Evolutionary conservation across 2,797 vertebrate genomes (phyloP), one percentile per base, ranked within the genome.

Genomic region (Tarsius wallacei): DNA sequence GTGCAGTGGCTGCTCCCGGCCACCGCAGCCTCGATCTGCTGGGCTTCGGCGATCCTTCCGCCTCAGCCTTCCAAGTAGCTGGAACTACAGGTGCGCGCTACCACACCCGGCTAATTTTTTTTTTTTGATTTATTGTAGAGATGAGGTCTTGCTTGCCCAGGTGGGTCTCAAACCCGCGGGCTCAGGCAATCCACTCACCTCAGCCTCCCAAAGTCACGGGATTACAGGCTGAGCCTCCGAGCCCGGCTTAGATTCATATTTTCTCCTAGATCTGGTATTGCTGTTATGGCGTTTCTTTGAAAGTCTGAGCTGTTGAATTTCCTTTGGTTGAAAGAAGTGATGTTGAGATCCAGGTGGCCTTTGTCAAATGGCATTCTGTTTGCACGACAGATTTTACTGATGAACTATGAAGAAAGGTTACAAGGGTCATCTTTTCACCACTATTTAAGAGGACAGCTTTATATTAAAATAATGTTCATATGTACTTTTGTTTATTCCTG

Each of bases 241-340:
- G n/a, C n/a, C n/a, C n/a, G n/a, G n/a, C n/a, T n/a, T 31, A n/a
- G 22, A 15, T 33, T 28, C 36, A 4, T 53, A 16, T 77, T 94
- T 94, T 90, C 22, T 89, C 88, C 42, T 74, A 68, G 26, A 17
- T 8, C 31, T 59, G 74, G 77, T 85, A n/a, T 42, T 82, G 55
- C 28, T 76, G 1, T 73, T 66, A n/a, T 31, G 26, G 16, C n/a
- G 77, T 91, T 87, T 93, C 26, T 73, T 93, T 78, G 24, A 81
- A n/a, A 66, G 10, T 82, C 76, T 28, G 63, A 96, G 33, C 33
- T 55, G 55, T 13, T 77, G 61, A 55, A 77, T 90, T 92, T 82
- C 11, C 42, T 86, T 93, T 59, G 70, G 6, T 68, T 77, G 42
- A 81, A 94, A 85, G 87, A 94, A 94, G 31, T 77, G 17, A 90